Evolutionary conservation across 2,797 vertebrate species (phyloP), one percentile per base, ranked within the genome.

Genomic region (Argentina silus): DNA sequence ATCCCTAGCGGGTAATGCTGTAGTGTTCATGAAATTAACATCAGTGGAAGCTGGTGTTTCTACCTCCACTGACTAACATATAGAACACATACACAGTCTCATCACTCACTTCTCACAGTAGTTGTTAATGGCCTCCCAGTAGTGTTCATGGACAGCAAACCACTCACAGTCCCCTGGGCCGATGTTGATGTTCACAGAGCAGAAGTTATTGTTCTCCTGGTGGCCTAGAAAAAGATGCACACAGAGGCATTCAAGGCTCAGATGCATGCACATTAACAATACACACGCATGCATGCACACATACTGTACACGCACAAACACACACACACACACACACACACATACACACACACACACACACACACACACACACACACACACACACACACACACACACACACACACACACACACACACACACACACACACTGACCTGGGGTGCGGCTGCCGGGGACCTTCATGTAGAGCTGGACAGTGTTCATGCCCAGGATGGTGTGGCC

Each of bases 201-300:
- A 95, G 83, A 96, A 95, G 76, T 96, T 96, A 82, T 96, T 96
- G 84, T 96, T 96, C 85, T 96, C 95, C 70, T 96, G 95, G 75
- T 96, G 95, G 3, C 95, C 95, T 95, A 85, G 17, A 76, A 53
- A 74, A 47, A 76, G 67, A 69, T 8, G 50, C 7, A 72, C 15
- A 44, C 21, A 47, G 15, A 7, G 23, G 57, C 17, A 56, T 23
- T 19, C 3, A 17, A 62, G 45, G 11, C 23, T 12, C 45, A 44
- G 44, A 19, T 21, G 1, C 12, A 6, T 63, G n/a, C 12, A 15
- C 14, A 42, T 7, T 19, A 19, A 51, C 9, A 27, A 14, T 15
- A 19, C 0, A 15, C 1, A 56, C 0, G 65, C 59, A 64, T 19
- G 9, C n/a, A n/a, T n/a, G n/a, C n/a, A n/a, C n/a, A n/a, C n/a